phyloP scores from a whole-genome alignment of 2,797 vertebrate genomes.

The Tarsius wallacei region DNA sequence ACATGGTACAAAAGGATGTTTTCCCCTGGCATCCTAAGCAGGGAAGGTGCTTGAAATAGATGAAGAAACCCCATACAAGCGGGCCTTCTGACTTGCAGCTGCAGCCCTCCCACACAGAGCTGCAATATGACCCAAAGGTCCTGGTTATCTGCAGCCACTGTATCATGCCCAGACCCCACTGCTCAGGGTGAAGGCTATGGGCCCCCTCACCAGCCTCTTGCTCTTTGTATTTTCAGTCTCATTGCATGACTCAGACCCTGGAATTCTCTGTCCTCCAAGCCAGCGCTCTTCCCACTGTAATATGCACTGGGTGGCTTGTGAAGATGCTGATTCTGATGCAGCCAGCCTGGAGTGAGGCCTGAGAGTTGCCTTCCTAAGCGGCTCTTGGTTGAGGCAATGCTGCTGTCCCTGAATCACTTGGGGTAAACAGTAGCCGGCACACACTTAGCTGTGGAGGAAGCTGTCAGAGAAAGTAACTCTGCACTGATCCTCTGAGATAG shows the following conservation, averaged over 20 bases:
- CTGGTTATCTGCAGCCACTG: not conserved
- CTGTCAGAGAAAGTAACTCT: not conserved
- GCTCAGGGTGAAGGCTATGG: not conserved
- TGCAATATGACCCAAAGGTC: not conserved
- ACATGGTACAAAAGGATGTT: not conserved
- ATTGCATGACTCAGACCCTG: not conserved
- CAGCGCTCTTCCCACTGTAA: not conserved
- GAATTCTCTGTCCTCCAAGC: not conserved
- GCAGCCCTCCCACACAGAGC: not conserved
- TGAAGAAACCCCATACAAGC: not conserved
- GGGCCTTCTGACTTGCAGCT: not conserved
- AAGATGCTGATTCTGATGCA: not conserved
- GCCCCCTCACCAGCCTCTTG: not conserved
- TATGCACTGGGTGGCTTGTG: not conserved
- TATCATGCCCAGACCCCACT: not conserved
- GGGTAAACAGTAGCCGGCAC: not conserved
- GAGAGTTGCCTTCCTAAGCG: not conserved
- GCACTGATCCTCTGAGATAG: not conserved
- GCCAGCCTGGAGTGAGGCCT: not conserved
- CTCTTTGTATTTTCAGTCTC: not conserved
- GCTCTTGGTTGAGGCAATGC: not conserved
- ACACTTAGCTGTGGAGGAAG: not conserved
- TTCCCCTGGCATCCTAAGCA: not conserved
- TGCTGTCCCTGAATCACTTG: fast-evolving
- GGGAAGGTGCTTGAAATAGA: not conserved